A percentile compares a stretch with the other conserved stretches of the same genome.
Conservation (phyloP, 2,797 vertebrate species). For the Steatocranus sp. region DNA sequence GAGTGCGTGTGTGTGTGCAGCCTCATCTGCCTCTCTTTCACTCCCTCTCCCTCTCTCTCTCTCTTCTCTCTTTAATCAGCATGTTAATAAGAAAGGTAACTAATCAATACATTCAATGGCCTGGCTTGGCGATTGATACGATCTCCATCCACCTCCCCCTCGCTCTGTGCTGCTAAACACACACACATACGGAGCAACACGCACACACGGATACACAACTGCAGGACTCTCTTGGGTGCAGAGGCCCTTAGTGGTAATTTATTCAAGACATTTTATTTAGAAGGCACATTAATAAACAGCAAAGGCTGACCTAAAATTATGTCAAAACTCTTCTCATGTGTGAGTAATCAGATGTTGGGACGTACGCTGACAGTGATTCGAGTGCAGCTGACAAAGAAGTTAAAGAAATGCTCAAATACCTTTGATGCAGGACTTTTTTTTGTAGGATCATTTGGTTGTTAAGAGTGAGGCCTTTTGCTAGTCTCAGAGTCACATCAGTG, state of each 20-base stretch:
- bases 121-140: constrained; percentile 76
- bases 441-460: not conserved
- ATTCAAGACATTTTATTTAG: constrained; percentile 8
- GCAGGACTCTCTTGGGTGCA: constrained; percentile 17
- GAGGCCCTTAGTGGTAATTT: constrained; percentile 43
- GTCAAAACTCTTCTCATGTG: not conserved
- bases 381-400: not conserved
- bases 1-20: constrained; percentile 48
- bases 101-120: constrained; percentile 80
- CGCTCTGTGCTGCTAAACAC: constrained; percentile 45
- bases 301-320: not conserved
- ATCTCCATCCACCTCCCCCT: constrained; percentile 76
- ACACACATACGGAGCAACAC: constrained; percentile 28
- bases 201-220: constrained; percentile 36
- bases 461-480: not conserved
- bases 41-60: constrained; percentile 58
- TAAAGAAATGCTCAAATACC: not conserved
- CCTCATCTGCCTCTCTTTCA: constrained; percentile 41
- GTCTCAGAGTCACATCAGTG: not conserved
- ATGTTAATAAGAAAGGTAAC: constrained; percentile 81
- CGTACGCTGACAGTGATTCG: not conserved
- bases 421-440: not conserved
- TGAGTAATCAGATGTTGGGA: not conserved
- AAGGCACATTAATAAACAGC: not conserved
- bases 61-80: constrained; percentile 77